A percentile compares a stretch with the other conserved stretches of the same genome.
Evolutionary conservation across 1,140 invertebrate species (phyloP).

Genomic region (Chelonus insularis): DNA sequence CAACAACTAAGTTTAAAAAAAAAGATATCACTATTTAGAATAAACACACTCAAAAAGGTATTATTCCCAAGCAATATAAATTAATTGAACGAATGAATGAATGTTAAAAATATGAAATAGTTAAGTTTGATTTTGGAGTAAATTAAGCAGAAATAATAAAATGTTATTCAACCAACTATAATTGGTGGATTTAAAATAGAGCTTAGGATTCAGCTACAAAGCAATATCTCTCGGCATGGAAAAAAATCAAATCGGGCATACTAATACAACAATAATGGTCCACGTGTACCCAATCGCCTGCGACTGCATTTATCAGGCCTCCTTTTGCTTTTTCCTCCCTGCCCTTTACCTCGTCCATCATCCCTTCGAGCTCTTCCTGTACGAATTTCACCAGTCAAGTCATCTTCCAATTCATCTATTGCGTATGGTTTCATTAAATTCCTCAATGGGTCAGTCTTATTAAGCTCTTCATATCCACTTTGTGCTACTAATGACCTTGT

Average conservation of each 20-base stretch:
- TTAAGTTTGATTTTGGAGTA: no score
- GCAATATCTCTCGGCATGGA: constrained; percentile 16
- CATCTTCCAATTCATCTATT: no score
- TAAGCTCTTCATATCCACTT: constrained; percentile 31
- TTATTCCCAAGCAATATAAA: no score
- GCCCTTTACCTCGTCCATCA: constrained; percentile 51
- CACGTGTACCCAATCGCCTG: constrained; percentile 53
- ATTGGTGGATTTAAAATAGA: constrained; percentile 17
- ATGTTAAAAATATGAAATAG: no score
- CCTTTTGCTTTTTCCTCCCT: constrained; percentile 42
- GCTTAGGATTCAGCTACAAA: constrained; percentile 1
- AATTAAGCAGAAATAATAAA: no score
- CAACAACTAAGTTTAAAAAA: no score
- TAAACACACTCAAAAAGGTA: no score
- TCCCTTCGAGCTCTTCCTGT: constrained; percentile 40
- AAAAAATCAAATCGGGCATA: constrained; percentile 32
- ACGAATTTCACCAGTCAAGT: constrained; percentile 20
- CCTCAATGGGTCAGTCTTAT: no score
- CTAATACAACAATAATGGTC: constrained; percentile 36
- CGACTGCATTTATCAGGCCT: constrained; percentile 47
- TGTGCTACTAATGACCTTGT: constrained; percentile 24
- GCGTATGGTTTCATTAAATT: no score
- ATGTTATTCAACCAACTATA: no score
- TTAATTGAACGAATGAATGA: no score
- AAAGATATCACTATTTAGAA: no score